phyloP scores from a whole-genome alignment of 1,140 invertebrate genomes.

The Orchestia grillus region DNA sequence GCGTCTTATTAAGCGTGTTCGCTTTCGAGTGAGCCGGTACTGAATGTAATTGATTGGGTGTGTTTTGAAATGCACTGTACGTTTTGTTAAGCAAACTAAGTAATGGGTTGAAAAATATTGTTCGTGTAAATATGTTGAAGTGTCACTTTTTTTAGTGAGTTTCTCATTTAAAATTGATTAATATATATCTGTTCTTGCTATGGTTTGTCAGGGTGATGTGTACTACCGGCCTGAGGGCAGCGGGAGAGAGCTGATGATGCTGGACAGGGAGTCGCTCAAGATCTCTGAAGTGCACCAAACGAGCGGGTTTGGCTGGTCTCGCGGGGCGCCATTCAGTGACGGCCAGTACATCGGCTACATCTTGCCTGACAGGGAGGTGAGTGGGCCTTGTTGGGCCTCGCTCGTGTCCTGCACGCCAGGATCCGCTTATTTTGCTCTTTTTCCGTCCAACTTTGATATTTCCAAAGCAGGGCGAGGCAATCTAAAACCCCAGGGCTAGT shows the following conservation, averaged over 20 bases:
- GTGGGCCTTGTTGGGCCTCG: not conserved
- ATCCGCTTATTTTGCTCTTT: not conserved
- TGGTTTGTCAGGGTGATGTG: constrained; percentile 76
- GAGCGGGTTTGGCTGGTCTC: constrained; percentile 76
- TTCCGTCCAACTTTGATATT: not conserved
- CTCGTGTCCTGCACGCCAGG: too few relatives aligned
- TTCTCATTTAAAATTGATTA: not conserved
- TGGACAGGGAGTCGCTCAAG: constrained; percentile 73
- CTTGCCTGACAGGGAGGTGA: constrained; percentile 83
- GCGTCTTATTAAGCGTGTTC: not conserved
- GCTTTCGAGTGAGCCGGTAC: not conserved
- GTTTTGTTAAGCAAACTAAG: too few relatives aligned
- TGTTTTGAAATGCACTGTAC: not conserved
- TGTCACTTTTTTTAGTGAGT: not conserved
- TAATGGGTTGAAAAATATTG: too few relatives aligned
- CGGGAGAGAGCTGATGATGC: constrained; percentile 71
- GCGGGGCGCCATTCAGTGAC: constrained; percentile 86
- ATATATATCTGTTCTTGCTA: too few relatives aligned
- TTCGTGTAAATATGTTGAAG: not conserved
- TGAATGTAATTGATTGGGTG: not conserved
- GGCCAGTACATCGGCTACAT: constrained; percentile 87
- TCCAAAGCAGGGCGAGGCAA: too few relatives aligned
- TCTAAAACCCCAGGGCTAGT: too few relatives aligned
- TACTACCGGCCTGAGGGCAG: constrained; percentile 73
- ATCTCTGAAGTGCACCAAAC: constrained; percentile 73